phyloP scores from a whole-genome alignment of 2,113 vertebrate genomes.

The Girardinichthys multiradiatus region DNA sequence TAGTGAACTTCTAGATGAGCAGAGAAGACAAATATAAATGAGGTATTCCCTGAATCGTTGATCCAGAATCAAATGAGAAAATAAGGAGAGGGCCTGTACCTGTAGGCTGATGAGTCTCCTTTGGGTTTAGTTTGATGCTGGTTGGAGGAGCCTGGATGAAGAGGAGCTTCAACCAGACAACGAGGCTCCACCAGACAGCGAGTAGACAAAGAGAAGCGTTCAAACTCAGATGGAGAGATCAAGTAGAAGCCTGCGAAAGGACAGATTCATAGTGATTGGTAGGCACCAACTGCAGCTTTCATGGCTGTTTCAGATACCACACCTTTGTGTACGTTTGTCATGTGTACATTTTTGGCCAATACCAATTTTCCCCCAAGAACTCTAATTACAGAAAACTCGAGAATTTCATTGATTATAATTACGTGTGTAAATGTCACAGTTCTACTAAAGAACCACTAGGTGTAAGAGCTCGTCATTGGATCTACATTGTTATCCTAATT shows the following conservation, averaged over 20 bases:
- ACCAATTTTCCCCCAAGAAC: too few relatives aligned
- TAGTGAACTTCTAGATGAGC: constrained; percentile 59
- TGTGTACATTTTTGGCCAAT: too few relatives aligned
- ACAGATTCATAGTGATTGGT: background rate
- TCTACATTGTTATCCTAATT: too few relatives aligned
- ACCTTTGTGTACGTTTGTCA: too few relatives aligned
- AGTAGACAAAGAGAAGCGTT: constrained; percentile 94
- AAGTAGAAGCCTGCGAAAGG: constrained; percentile 90
- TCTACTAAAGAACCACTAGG: too few relatives aligned
- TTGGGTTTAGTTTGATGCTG: constrained; percentile 65
- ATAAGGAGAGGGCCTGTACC: constrained; percentile 65
- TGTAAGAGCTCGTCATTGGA: too few relatives aligned
- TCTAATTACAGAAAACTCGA: too few relatives aligned
- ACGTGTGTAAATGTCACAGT: too few relatives aligned
- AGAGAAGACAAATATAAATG: constrained; percentile 10
- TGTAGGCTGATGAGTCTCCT: constrained; percentile 69
- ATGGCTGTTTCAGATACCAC: too few relatives aligned
- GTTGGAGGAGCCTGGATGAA: constrained; percentile 48
- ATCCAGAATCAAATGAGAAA: background rate
- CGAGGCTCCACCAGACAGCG: constrained; percentile 91
- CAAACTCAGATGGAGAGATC: constrained; percentile 96
- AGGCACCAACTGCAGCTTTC: too few relatives aligned
- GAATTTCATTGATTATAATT: background rate
- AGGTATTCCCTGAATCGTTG: background rate
- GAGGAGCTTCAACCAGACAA: constrained; percentile 83